These are phyloP conservation scores for Caenorhabditis elegans DNA, from an alignment of 1,140 invertebrate species.

Conservation along the genomic window DNA sequence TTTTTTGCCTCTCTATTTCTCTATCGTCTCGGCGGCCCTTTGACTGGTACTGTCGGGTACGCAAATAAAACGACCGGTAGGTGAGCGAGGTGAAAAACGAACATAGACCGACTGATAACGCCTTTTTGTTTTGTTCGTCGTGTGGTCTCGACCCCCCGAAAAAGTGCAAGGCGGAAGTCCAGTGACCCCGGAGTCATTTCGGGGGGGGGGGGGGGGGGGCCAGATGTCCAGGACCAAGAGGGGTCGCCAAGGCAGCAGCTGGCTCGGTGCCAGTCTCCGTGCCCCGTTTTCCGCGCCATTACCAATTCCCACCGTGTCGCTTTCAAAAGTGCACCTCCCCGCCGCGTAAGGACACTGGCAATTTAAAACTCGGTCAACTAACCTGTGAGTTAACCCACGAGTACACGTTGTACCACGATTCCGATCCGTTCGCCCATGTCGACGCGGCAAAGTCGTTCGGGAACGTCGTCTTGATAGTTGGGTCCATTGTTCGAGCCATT, in stretches of 20 bases:
- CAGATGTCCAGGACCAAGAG: background rate
- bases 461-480: constrained; percentile 5
- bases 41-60: constrained; percentile 30
- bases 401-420: constrained; percentile 9
- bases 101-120: constrained; percentile 5
- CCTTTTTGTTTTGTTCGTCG: background rate
- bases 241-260: constrained; percentile 25
- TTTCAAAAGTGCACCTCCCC: constrained; percentile 25
- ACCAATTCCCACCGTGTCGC: background rate
- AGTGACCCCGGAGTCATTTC: background rate
- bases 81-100: background rate
- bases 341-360: no score
- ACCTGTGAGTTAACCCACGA: constrained; percentile 11
- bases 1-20: background rate
- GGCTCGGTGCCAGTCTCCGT: background rate
- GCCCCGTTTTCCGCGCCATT: background rate
- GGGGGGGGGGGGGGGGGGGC: background rate
- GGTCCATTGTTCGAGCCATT: constrained; percentile 21
- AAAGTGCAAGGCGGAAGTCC: constrained; percentile 9
- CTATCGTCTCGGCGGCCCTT: background rate
- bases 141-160: background rate
- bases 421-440: background rate
- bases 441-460: background rate
- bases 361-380: no score
- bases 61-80: background rate